Evolutionary conservation across 1,140 invertebrate species (phyloP).

Genomic region (Babylonia areolata): DNA sequence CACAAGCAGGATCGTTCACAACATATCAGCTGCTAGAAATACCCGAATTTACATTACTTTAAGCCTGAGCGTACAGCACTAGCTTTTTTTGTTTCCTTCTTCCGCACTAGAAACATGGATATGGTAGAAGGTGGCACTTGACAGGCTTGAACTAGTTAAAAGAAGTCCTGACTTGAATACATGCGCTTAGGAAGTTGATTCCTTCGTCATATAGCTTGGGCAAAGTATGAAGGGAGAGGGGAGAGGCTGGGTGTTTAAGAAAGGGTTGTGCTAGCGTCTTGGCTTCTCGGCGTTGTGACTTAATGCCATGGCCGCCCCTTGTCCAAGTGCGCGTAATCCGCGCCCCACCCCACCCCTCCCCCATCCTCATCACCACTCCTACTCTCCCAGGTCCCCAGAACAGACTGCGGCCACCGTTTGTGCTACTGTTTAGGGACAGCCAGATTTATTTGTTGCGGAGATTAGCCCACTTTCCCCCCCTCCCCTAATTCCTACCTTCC

Average conservation of each 20-base stretch:
- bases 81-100: no score
- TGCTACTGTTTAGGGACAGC: not conserved
- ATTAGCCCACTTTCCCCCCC: conserved; percentile 5
- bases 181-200: no score
- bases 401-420: not conserved
- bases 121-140: no score
- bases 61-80: no score
- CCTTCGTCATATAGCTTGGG: no score
- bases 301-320: not conserved
- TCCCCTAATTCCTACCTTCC: not conserved
- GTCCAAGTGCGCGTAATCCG: not conserved
- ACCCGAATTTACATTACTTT: no score
- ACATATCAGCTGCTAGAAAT: no score
- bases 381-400: not conserved
- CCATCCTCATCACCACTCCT: not conserved
- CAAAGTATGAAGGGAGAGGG: not conserved
- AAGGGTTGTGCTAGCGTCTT: not conserved
- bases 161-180: no score
- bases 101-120: no score
- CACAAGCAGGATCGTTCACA: no score
- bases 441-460: not conserved
- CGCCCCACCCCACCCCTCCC: not conserved
- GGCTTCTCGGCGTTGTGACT: not conserved
- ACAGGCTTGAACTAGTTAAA: no score
- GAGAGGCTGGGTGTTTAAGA: not conserved